A percentile compares a stretch with the other conserved stretches of the same genome.
phyloP scores from a whole-genome alignment of 2,797 vertebrate genomes.

The Triplophysa bombifrons region DNA sequence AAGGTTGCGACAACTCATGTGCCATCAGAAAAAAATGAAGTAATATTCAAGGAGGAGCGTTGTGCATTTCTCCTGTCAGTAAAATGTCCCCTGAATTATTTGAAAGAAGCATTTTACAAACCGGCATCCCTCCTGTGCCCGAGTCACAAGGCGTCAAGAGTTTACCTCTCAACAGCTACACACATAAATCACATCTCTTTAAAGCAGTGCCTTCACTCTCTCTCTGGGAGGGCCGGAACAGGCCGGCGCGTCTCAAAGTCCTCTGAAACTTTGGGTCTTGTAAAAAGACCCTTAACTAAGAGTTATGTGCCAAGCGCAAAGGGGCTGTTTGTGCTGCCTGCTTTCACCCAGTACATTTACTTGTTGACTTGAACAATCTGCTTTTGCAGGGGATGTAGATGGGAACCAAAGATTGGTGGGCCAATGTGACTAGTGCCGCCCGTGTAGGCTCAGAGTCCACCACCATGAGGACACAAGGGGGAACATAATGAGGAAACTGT shows the following conservation, averaged over 20 bases:
- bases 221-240: constrained; percentile 2
- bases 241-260: not conserved
- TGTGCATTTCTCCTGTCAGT: not conserved
- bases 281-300: constrained; percentile 26
- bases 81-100: not conserved
- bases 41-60: not conserved
- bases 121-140: constrained; percentile 8
- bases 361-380: constrained; percentile 49
- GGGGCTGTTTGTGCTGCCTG: not conserved
- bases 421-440: constrained; percentile 7
- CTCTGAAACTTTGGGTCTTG: not conserved
- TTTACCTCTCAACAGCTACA: not conserved
- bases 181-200: constrained; percentile 44
- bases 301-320: constrained; percentile 37
- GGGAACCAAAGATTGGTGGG: constrained; percentile 29
- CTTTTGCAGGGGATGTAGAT: constrained; percentile 43
- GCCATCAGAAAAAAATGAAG: not conserved
- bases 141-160: constrained; percentile 13
- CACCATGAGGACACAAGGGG: not conserved
- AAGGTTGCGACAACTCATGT: not conserved
- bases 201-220: constrained; percentile 31
- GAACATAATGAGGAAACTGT: constrained; percentile 70
- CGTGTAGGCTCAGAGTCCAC: constrained; percentile 1
- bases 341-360: constrained; percentile 26
- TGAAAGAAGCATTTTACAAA: constrained; percentile 10